A percentile compares a stretch with the other conserved stretches of the same genome.
Evolutionary conservation across 2,797 vertebrate genomes (phyloP).

Genomic region (Acipenser transmontanus): DNA sequence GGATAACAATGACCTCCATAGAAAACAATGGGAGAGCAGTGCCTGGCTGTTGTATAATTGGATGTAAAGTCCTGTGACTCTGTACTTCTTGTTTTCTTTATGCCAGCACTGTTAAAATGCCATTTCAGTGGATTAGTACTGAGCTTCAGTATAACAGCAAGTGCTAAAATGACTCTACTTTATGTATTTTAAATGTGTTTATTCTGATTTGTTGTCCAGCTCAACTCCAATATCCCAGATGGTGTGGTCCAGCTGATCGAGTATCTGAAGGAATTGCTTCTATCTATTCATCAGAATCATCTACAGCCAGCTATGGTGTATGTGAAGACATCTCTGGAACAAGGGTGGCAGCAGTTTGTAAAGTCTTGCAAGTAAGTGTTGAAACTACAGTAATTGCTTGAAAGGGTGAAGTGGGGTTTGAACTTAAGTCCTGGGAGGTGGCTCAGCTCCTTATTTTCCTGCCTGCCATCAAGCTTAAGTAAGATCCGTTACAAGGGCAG

Average conservation of each 20-base stretch:
- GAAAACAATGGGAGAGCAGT: no score
- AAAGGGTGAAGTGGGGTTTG: background rate
- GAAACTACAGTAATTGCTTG: background rate
- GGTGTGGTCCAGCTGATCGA: constrained; percentile 57
- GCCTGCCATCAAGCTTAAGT: no score
- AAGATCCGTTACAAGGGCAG: no score
- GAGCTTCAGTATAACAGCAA: no score
- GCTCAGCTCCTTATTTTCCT: background rate
- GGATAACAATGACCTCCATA: no score
- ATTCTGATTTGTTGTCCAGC: constrained; percentile 31
- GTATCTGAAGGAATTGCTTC: constrained; percentile 67
- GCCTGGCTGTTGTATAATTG: no score
- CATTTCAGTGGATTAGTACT: no score
- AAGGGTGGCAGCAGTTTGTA: constrained; percentile 66
- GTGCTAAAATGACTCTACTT: no score
- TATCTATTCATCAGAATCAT: constrained; percentile 65
- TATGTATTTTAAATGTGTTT: background rate
- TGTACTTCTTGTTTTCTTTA: no score
- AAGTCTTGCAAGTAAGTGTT: constrained; percentile 80
- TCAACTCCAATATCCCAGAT: constrained; percentile 67
- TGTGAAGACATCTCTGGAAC: constrained; percentile 46
- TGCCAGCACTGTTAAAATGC: no score
- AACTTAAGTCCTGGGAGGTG: background rate
- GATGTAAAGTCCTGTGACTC: no score
- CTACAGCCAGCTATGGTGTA: constrained; percentile 63